A percentile compares a stretch with the other conserved stretches of the same genome.
phyloP scores from a whole-genome alignment of 2,113 vertebrate species.

The Prietella phreatophila region DNA sequence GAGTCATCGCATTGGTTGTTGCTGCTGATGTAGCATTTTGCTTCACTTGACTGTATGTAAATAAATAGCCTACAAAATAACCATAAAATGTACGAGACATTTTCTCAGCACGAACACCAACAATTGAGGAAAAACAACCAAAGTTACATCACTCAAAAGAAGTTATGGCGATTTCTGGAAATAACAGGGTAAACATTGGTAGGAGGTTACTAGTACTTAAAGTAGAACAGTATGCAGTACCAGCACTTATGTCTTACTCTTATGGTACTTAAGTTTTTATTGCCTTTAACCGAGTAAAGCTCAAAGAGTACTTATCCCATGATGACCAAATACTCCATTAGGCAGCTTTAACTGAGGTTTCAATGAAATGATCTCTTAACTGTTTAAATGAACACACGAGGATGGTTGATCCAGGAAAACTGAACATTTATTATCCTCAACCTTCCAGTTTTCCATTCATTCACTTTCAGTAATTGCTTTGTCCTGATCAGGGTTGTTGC shows the following conservation, averaged over 20 bases:
- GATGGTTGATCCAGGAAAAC: not conserved
- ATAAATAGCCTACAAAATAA: conserved; percentile 64
- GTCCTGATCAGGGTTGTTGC: not conserved
- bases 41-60: conserved; percentile 66
- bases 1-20: conserved; percentile 43
- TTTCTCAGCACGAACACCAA: not conserved
- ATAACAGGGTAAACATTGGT: not conserved
- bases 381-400: not conserved
- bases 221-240: not conserved
- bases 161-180: not conserved
- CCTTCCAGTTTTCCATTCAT: not conserved
- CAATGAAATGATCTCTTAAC: not conserved
- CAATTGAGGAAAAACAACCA: not conserved
- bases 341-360: not conserved
- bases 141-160: not conserved
- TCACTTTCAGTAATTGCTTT: not conserved
- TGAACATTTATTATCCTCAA: not conserved
- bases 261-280: not conserved
- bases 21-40: conserved; percentile 55
- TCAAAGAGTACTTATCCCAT: not conserved
- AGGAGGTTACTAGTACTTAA: not conserved
- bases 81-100: conserved; percentile 1
- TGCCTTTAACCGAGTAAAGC: not conserved
- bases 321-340: not conserved
- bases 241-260: not conserved